Evolutionary conservation across 2,113 vertebrate genomes (phyloP), one percentile per base, ranked within the genome.

Genomic region (Notarius lentiginosus): DNA sequence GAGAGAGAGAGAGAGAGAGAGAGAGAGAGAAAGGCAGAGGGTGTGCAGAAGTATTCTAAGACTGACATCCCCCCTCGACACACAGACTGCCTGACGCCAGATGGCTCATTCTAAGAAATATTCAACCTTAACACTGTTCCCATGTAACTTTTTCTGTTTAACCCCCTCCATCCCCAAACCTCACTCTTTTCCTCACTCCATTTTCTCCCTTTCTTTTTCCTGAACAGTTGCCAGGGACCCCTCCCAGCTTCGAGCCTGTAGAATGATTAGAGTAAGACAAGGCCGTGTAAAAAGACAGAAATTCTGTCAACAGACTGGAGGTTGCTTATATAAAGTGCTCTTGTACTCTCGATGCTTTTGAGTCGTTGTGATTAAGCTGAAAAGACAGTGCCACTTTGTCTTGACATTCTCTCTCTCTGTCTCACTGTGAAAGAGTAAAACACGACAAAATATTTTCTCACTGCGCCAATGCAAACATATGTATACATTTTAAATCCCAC

Each of bases 21-120:
- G 75, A 82, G 63, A 76, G 60, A 79, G 72, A 76, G 82, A 84
- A 93, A 87, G 84, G 89, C 15, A 63, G 93, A 94, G 95, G 95
- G 96, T 95, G 17, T 95, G 90, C 95, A 95, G 95, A 95, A 94
- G 95, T 97, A 95, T 95, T 96, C 96, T 96, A 96, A 95, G 96
- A 95, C 96, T 94, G 96, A 91, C 96, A 94, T 96, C 96, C 96
- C 96, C 96, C 96, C 66, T 84, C 68, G 34, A 49, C 87, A 96
- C 96, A 96, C 97, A 99, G 98, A 99, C 98, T 97, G 95, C 94
- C 97, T 97, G 98, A 99, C 98, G 98, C 98, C 98, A 99, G 98
- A 99, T 99, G 97, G 97, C 97, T 99, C 98, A 96, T 98, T 98
- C 97, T 99, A 99, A 99, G 98, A 99, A 99, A 99, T 99, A 97